These are phyloP conservation scores for Xanthostigma xanthostigma DNA, from an alignment of 2,888 invertebrate genomes.

Conservation along the genomic window DNA sequence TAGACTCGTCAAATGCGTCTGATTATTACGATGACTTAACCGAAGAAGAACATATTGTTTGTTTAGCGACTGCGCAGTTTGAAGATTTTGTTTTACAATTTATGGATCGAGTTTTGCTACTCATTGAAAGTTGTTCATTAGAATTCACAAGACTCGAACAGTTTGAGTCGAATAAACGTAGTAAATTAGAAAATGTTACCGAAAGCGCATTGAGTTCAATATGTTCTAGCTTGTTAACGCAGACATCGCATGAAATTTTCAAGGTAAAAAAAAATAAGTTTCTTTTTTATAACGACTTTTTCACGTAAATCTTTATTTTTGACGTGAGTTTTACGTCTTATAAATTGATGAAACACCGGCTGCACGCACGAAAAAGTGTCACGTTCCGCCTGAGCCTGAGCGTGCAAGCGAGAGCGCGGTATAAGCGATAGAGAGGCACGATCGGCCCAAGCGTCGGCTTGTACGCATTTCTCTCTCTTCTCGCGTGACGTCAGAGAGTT, in stretches of 20 bases:
- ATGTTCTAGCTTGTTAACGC: slow-evolving; percentile 50
- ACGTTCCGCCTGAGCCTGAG: too few relatives aligned
- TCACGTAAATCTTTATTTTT: slow-evolving; percentile 7
- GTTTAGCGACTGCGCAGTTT: slow-evolving; percentile 70
- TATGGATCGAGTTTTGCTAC: slow-evolving; percentile 57
- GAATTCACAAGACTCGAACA: slow-evolving; percentile 53
- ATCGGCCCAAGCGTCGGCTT: too few relatives aligned
- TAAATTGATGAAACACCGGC: too few relatives aligned
- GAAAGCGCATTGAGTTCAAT: slow-evolving; percentile 56
- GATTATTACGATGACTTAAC: slow-evolving; percentile 51
- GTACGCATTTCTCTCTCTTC: too few relatives aligned
- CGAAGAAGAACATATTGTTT: slow-evolving; percentile 58
- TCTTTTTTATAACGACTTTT: slow-evolving; percentile 2
- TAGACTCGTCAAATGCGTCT: slow-evolving; percentile 69
- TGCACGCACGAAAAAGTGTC: too few relatives aligned
- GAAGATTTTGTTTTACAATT: slow-evolving; percentile 82
- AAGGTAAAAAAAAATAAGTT: slow-evolving; percentile 20
- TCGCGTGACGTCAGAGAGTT: too few relatives aligned
- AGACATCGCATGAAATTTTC: slow-evolving; percentile 51
- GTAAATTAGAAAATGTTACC: slow-evolving; percentile 52
- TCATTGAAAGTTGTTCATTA: slow-evolving; percentile 54
- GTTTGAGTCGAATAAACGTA: slow-evolving; percentile 40
- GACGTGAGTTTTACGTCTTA: too few relatives aligned
- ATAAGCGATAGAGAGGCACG: too few relatives aligned
- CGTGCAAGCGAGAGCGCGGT: too few relatives aligned